Conservation (phyloP, 2,113 vertebrate genomes). For the Eptesicus fuscus region DNA sequence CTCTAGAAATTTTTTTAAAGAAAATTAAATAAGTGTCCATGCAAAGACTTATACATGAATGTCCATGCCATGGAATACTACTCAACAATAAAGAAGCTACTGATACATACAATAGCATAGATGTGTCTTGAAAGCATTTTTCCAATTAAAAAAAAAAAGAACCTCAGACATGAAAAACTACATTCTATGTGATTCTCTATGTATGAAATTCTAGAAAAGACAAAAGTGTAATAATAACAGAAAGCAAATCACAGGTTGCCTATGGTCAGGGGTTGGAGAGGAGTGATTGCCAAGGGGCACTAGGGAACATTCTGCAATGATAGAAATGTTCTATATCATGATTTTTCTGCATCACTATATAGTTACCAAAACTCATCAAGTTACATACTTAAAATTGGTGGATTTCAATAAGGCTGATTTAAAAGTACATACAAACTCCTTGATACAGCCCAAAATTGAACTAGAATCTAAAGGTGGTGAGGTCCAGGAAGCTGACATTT, state of each 20-base stretch:
- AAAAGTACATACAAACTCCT: not conserved
- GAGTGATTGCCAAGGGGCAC: not conserved
- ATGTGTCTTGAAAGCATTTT: not conserved
- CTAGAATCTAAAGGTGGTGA: not conserved
- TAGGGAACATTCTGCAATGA: not conserved
- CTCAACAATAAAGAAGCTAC: not conserved
- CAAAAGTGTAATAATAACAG: not conserved
- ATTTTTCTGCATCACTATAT: not conserved
- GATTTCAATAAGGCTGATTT: not conserved
- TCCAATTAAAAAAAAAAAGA: not conserved
- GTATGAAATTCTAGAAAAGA: not conserved
- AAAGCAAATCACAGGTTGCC: not conserved
- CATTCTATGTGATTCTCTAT: not conserved
- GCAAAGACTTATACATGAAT: not conserved
- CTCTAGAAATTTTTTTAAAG: not conserved
- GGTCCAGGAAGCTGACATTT: not conserved
- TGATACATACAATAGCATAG: too few relatives aligned
- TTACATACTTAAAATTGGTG: not conserved
- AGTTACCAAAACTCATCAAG: not conserved
- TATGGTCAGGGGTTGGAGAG: not conserved
- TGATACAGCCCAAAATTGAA: not conserved
- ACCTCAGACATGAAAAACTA: not conserved
- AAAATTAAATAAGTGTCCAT: not conserved
- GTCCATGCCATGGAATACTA: too few relatives aligned
- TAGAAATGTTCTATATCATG: not conserved